These are phyloP conservation scores for Urocyon cinereoargenteus DNA, from an alignment of 2,797 vertebrate genomes.

Conservation along the genomic window DNA sequence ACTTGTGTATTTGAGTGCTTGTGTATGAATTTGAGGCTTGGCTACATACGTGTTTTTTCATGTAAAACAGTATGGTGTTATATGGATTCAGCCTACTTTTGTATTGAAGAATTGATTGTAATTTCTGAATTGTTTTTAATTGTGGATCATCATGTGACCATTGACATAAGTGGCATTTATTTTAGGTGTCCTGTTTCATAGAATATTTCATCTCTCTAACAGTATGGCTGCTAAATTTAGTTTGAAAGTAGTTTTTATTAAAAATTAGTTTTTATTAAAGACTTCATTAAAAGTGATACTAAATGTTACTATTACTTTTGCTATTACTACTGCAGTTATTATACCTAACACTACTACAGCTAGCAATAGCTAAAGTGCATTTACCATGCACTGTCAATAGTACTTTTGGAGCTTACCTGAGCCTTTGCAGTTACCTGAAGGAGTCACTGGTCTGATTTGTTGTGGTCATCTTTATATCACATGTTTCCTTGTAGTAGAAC, in stretches of 20 bases:
- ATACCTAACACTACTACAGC: background rate
- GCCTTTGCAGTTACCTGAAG: background rate
- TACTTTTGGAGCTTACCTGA: background rate
- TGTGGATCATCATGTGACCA: background rate
- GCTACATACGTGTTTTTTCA: background rate
- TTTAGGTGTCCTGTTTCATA: background rate
- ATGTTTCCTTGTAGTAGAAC: background rate
- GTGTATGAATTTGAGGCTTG: background rate
- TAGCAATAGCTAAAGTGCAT: background rate
- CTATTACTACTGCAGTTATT: background rate
- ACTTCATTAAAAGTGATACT: background rate
- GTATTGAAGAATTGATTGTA: background rate
- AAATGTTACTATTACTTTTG: background rate
- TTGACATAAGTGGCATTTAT: background rate
- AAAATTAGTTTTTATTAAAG: background rate
- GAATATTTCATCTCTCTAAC: background rate
- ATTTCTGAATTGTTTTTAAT: background rate
- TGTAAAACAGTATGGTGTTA: background rate
- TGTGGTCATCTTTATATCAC: background rate
- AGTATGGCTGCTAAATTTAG: background rate
- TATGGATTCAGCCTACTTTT: background rate
- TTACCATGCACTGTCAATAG: background rate
- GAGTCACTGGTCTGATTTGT: background rate
- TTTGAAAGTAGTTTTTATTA: background rate
- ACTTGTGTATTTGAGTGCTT: background rate